These are phyloP conservation scores for Stomatorhinus walkeri DNA, from an alignment of 2,797 vertebrate species.

Conservation along the genomic window DNA sequence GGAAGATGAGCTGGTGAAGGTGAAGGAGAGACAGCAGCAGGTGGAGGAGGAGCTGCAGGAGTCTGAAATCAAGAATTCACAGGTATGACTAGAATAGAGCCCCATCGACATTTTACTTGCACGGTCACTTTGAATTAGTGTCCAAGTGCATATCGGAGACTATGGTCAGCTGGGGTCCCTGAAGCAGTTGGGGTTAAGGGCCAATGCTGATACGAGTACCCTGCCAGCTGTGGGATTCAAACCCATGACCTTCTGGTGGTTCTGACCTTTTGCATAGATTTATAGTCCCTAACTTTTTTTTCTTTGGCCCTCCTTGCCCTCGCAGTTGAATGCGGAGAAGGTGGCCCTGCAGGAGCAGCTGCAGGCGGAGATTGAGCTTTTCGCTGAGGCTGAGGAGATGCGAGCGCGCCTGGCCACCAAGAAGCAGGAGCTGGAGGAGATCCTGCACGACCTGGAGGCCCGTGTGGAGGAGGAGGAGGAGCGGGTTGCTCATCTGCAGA, in stretches of 20 bases:
- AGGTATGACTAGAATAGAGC: constrained; percentile 51
- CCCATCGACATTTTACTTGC: not conserved
- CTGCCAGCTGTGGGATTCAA: not conserved
- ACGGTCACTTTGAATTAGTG: not conserved
- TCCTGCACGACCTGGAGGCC: constrained; percentile 92
- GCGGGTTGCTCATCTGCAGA: constrained; percentile 71
- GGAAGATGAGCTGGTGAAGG: constrained; percentile 74
- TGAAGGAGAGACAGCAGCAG: constrained; percentile 75
- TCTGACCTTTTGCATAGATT: not conserved
- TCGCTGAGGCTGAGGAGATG: constrained; percentile 94
- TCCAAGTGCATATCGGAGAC: not conserved
- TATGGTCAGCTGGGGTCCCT: not conserved
- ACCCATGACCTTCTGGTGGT: not conserved
- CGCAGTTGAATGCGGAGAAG: constrained; percentile 81
- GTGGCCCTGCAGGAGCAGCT: constrained; percentile 92
- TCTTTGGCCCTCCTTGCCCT: not conserved
- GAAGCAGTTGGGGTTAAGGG: not conserved
- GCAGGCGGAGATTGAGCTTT: constrained; percentile 93
- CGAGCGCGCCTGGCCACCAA: constrained; percentile 81
- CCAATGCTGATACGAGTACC: not conserved
- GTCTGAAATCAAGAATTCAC: constrained; percentile 70
- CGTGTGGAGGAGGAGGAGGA: constrained; percentile 96
- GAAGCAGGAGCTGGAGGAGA: constrained; percentile 96
- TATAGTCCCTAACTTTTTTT: not conserved
- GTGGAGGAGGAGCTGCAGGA: constrained; percentile 72